These are phyloP conservation scores for Panopea generosa DNA, from an alignment of 2,888 invertebrate species.

Conservation along the genomic window DNA sequence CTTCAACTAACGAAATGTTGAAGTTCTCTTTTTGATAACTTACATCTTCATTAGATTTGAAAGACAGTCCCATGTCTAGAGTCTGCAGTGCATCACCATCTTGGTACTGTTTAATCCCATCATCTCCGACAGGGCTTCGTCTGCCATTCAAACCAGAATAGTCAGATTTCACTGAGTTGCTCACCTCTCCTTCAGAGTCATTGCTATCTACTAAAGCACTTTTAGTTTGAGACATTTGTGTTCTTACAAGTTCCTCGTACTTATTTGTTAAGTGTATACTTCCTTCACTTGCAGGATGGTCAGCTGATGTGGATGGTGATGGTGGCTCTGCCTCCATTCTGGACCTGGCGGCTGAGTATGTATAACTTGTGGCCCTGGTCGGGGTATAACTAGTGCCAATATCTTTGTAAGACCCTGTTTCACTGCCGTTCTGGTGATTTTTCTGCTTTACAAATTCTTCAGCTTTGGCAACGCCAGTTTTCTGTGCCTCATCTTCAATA, in stretches of 20 bases:
- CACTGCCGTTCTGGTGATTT: background rate
- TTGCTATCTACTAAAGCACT: slow-evolving; percentile 31
- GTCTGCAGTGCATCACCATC: slow-evolving; percentile 52
- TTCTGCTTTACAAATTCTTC: slow-evolving; percentile 58
- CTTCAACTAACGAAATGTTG: slow-evolving; percentile 50
- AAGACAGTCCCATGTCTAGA: slow-evolving; percentile 3
- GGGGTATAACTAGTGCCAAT: slow-evolving; percentile 25
- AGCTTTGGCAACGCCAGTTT: slow-evolving; percentile 48
- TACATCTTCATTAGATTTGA: slow-evolving; percentile 18
- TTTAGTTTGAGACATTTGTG: slow-evolving; percentile 66
- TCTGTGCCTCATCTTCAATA: slow-evolving; percentile 69
- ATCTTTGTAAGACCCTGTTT: slow-evolving; percentile 4
- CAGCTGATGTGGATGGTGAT: background rate
- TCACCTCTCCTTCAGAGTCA: slow-evolving; percentile 30
- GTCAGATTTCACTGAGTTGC: slow-evolving; percentile 43
- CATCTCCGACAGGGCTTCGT: slow-evolving; percentile 74
- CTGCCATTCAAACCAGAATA: slow-evolving; percentile 57
- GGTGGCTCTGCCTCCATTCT: slow-evolving; percentile 40
- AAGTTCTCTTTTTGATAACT: slow-evolving; percentile 18
- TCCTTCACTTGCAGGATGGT: slow-evolving; percentile 5
- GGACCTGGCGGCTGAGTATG: slow-evolving; percentile 40
- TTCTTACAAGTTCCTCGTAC: slow-evolving; percentile 71
- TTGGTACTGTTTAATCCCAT: slow-evolving; percentile 67
- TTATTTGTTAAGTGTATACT: slow-evolving; percentile 64
- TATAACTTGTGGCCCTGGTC: slow-evolving; percentile 27